Conservation (phyloP, 2,888 invertebrate genomes). For the Archaeoteleia sp. region DNA sequence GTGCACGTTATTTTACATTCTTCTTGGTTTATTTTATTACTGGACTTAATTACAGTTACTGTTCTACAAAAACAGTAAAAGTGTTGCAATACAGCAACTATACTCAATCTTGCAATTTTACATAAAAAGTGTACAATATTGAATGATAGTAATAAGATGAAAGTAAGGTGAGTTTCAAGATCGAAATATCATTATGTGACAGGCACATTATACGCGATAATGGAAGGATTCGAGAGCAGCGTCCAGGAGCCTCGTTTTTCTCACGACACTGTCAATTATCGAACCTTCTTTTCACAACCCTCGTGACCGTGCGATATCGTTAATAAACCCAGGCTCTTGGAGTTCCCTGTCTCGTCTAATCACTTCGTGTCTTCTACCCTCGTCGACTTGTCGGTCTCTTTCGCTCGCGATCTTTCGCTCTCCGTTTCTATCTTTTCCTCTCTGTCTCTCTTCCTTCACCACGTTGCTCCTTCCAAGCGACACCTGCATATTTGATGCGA, state of each 20-base stretch:
- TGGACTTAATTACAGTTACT: no score
- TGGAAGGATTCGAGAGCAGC: constrained; percentile 43
- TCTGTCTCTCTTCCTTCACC: constrained; percentile 29
- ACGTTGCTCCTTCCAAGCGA: constrained; percentile 59
- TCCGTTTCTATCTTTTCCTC: no score
- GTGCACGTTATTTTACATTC: no score
- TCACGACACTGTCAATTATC: constrained; percentile 71
- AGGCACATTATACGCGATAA: constrained; percentile 51
- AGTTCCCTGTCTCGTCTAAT: constrained; percentile 71
- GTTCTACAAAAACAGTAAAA: constrained; percentile 10
- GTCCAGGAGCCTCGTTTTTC: constrained; percentile 56
- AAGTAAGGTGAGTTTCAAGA: constrained; percentile 31
- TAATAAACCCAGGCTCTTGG: constrained; percentile 70
- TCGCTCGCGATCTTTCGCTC: constrained; percentile 27
- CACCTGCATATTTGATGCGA: constrained; percentile 73
- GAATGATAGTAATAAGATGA: constrained; percentile 37
- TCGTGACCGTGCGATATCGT: constrained; percentile 66
- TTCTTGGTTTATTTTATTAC: no score
- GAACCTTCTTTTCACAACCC: constrained; percentile 64
- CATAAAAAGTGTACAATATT: constrained; percentile 4
- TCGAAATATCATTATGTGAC: constrained; percentile 54
- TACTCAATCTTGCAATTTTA: no score
- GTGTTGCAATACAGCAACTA: no score
- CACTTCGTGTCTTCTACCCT: constrained; percentile 63
- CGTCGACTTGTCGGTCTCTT: constrained; percentile 46